These are phyloP conservation scores for Cherax destructor DNA, from an alignment of 1,140 invertebrate species.

Conservation along the genomic window DNA sequence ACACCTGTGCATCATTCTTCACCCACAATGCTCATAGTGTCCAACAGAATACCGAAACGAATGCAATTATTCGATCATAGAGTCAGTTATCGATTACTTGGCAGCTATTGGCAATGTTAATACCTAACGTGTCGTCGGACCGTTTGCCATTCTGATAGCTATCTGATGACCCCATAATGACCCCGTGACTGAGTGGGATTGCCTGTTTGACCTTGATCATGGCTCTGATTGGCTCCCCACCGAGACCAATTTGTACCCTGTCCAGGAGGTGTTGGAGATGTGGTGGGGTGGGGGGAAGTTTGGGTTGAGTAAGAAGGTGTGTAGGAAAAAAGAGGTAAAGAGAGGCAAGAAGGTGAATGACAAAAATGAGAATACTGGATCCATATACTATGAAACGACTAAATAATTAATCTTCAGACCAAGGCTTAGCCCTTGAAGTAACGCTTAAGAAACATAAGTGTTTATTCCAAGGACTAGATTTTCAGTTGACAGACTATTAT, in stretches of 20 bases:
- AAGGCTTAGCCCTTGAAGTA: no score
- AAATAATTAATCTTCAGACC: no score
- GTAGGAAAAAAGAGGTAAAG: background rate
- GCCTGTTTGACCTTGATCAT: slow-evolving; percentile 58
- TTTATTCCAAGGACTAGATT: no score
- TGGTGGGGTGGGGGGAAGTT: background rate
- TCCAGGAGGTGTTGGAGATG: slow-evolving; percentile 39
- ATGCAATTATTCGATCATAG: background rate
- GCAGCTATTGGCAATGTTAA: slow-evolving; percentile 23
- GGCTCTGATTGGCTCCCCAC: slow-evolving; percentile 58
- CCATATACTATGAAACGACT: no score
- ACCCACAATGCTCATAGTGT: no score
- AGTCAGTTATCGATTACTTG: background rate
- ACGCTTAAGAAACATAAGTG: no score
- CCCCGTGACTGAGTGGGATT: slow-evolving; percentile 60
- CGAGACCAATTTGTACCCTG: slow-evolving; percentile 57
- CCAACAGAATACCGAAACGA: background rate
- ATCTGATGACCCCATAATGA: slow-evolving; percentile 53
- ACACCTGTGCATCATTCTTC: no score
- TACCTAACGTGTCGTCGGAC: background rate
- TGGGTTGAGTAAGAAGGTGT: background rate
- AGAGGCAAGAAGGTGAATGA: background rate
- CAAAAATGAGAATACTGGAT: no score
- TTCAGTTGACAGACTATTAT: no score
- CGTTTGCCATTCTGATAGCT: slow-evolving; percentile 30